These are phyloP conservation scores for Agriopis leucophaearia DNA, from an alignment of 2,888 invertebrate species.

Conservation along the genomic window DNA sequence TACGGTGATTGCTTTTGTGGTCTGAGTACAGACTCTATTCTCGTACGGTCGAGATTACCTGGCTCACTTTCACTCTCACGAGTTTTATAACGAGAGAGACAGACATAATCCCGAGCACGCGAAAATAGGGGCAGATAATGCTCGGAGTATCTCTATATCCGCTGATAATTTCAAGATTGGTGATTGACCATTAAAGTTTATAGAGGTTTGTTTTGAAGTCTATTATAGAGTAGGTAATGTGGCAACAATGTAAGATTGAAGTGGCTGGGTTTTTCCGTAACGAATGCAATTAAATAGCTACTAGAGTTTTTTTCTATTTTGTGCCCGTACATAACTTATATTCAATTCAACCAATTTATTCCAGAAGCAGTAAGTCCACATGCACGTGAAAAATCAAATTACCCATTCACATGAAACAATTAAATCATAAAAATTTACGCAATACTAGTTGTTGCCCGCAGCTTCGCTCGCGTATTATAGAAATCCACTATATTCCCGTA, in stretches of 20 bases:
- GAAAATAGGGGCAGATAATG: background rate
- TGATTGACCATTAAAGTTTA: conserved; percentile 19
- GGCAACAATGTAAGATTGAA: background rate
- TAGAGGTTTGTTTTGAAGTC: conserved; percentile 26
- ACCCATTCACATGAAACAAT: no score
- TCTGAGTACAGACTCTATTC: conserved; percentile 11
- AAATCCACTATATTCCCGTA: no score
- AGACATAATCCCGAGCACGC: background rate
- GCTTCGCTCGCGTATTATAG: no score
- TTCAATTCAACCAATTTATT: no score
- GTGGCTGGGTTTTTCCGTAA: background rate
- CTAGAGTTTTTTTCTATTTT: no score
- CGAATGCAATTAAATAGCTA: no score
- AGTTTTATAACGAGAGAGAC: background rate
- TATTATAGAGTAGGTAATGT: background rate
- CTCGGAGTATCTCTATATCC: background rate
- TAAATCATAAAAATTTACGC: no score
- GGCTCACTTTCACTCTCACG: background rate
- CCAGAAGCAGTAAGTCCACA: no score
- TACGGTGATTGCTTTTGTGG: conserved; percentile 45
- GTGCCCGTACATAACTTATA: no score
- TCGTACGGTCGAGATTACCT: background rate
- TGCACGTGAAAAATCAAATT: no score
- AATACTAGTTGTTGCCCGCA: no score
- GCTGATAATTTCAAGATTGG: conserved; percentile 32